phyloP scores from a whole-genome alignment of 2,888 invertebrate species.

The Falcaria lacertinaria region DNA sequence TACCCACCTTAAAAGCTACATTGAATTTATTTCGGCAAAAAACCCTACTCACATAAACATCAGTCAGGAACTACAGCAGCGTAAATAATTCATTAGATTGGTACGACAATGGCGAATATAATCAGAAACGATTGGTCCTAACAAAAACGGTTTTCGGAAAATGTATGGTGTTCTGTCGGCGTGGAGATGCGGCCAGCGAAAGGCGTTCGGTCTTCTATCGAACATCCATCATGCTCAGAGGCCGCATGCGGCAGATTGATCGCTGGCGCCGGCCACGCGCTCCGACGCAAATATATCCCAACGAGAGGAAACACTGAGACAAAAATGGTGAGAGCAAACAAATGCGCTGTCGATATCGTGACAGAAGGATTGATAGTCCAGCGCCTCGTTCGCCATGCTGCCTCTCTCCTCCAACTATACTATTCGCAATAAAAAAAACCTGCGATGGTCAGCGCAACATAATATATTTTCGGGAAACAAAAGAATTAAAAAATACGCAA shows the following conservation, averaged over 20 bases:
- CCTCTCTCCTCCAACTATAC: constrained; percentile 12
- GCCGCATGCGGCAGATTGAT: constrained; percentile 64
- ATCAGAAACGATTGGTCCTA: constrained; percentile 29
- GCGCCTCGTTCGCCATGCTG: constrained; percentile 17
- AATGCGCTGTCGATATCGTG: constrained; percentile 73
- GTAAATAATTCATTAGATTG: constrained; percentile 63
- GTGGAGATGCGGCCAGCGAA: constrained; percentile 34
- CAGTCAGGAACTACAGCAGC: constrained; percentile 34
- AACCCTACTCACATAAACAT: constrained; percentile 42
- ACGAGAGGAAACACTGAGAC: constrained; percentile 57
- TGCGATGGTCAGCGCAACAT: constrained; percentile 5
- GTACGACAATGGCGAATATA: constrained; percentile 45
- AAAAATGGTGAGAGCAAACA: constrained; percentile 75
- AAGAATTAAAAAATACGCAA: too few relatives aligned
- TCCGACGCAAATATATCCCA: constrained; percentile 43
- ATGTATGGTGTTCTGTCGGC: constrained; percentile 52
- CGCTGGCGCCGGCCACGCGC: constrained; percentile 49
- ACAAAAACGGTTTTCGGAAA: constrained; percentile 44
- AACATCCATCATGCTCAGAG: constrained; percentile 69
- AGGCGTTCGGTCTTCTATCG: constrained; percentile 36
- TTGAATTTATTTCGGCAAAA: constrained; percentile 19
- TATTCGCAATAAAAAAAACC: constrained; percentile 12
- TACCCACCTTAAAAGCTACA: constrained; percentile 14
- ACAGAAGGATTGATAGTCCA: constrained; percentile 74
- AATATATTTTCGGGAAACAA: neutral